These are phyloP conservation scores for Phrynosoma blainvillii DNA, from an alignment of 2,113 vertebrate genomes.

Conservation along the genomic window DNA sequence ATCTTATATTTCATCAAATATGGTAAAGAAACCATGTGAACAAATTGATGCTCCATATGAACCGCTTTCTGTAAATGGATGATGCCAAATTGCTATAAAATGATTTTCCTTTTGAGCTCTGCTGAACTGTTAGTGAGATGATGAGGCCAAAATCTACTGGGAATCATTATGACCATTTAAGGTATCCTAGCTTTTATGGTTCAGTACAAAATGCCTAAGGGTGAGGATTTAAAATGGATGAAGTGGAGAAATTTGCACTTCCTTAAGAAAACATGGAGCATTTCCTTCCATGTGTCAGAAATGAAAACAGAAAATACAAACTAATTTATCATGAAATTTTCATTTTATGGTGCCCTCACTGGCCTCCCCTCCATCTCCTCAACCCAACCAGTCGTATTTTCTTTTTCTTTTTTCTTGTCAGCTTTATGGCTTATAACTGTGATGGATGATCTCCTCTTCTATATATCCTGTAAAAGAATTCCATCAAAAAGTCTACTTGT, in stretches of 20 bases:
- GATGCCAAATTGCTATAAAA: constrained; percentile 79
- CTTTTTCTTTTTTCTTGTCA: constrained; percentile 64
- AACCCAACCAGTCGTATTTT: constrained; percentile 72
- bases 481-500: constrained; percentile 67
- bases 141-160: constrained; percentile 83
- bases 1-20: constrained; percentile 82
- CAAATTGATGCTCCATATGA: constrained; percentile 83
- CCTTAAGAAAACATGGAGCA: constrained; percentile 92
- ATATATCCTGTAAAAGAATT: constrained; percentile 55
- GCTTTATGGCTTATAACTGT: constrained; percentile 64
- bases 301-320: constrained; percentile 85
- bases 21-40: constrained; percentile 78
- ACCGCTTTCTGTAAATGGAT: constrained; percentile 65
- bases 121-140: constrained; percentile 76
- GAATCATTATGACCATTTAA: constrained; percentile 85
- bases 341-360: constrained; percentile 79
- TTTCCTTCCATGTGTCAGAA: constrained; percentile 91
- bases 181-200: constrained; percentile 85
- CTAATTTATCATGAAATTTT: constrained; percentile 88
- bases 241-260: constrained; percentile 96
- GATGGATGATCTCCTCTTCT: constrained; percentile 69
- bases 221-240: constrained; percentile 88
- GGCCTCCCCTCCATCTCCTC: constrained; percentile 55
- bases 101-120: constrained; percentile 84
- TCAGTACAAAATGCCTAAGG: constrained; percentile 86